Evolutionary conservation across 2,888 invertebrate genomes (phyloP), one percentile per base, ranked within the genome.

Genomic region (Acanthosepion esculentum): DNA sequence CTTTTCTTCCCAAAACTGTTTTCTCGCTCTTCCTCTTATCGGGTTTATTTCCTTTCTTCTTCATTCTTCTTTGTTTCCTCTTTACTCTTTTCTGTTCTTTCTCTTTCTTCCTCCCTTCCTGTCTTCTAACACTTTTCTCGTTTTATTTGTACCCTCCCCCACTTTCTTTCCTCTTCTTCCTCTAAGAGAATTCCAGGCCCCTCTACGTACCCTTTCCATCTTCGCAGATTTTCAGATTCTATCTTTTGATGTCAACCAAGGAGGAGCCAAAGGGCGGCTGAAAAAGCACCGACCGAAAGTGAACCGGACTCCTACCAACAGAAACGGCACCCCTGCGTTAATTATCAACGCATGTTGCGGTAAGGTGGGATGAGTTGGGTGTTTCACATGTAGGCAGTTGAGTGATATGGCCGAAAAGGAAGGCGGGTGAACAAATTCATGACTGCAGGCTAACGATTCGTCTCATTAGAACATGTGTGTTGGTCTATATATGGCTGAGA

Each of bases 201-300:
- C 50, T 92, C 48, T 48, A 92, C 92, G 23, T 50, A 92, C 92
- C 1, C 92, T 92, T 48, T 12, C 26, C 48, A 33, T 78, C 78
- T 78, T 78, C n/a, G 15, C 15, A 78, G 78, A 78, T 78, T n/a
- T 78, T 78, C n/a, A 78, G 33, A 78, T 78, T 33, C 23, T 78
- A 78, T 78, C 78, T 78, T 78, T 78, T 78, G 78, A 78, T 78
- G n/a, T 78, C n/a, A n/a, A n/a, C n/a, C 78, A n/a, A 33, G 78
- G 78, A 78, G 78, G 78, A 78, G 33, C 20, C 20, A 59, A n/a
- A n/a, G 78, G 78, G 78, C 78, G 59, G 59, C 23, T 59, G 23
- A 59, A 59, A 78, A 78, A 78, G n/a, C 78, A 78, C 78, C 78
- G 78, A 78, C n/a, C n/a, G 78, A 78, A n/a, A 59, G n/a, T 78